Evolutionary conservation across 2,797 vertebrate genomes (phyloP).

Genomic region (Semotilus atromaculatus): DNA sequence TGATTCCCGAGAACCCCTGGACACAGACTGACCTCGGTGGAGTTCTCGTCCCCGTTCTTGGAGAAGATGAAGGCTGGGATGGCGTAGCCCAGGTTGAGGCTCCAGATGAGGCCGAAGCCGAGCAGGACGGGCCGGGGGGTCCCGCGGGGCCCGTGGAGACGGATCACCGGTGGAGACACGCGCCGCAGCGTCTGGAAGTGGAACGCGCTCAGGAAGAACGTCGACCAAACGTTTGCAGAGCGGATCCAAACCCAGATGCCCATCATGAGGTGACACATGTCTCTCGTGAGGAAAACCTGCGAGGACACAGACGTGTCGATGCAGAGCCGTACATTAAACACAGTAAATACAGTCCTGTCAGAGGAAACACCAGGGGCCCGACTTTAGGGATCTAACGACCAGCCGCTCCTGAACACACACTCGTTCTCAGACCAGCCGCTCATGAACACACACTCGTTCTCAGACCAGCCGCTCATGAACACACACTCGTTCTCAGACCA

Average conservation of each 20-base stretch:
- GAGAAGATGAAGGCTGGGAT: slow-evolving; percentile 81
- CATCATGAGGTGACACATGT: slow-evolving; percentile 81
- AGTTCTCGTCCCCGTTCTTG: slow-evolving; percentile 71
- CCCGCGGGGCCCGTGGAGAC: slow-evolving; percentile 46
- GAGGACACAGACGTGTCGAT: slow-evolving; percentile 11
- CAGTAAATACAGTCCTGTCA: too few species aligned
- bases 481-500: too few species aligned
- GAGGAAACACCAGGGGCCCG: too few species aligned
- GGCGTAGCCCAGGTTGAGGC: slow-evolving; percentile 77
- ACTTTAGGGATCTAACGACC: too few species aligned
- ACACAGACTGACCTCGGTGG: slow-evolving; percentile 74
- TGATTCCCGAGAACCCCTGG: too few species aligned
- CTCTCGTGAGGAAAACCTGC: slow-evolving; percentile 69
- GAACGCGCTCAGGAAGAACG: slow-evolving; percentile 80
- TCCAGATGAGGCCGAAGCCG: slow-evolving; percentile 74
- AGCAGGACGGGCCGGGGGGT: slow-evolving; percentile 64
- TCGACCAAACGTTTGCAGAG: slow-evolving; percentile 83
- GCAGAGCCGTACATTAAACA: neutral
- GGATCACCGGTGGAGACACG: slow-evolving; percentile 59
- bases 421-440: too few species aligned
- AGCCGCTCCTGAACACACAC: too few species aligned
- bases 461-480: too few species aligned
- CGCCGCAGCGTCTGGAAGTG: slow-evolving; percentile 80
- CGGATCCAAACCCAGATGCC: slow-evolving; percentile 83
- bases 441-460: too few species aligned